A percentile compares a stretch with the other conserved stretches of the same genome.
Conservation (phyloP, 1,140 invertebrate species). For the Drosophila sproati region DNA sequence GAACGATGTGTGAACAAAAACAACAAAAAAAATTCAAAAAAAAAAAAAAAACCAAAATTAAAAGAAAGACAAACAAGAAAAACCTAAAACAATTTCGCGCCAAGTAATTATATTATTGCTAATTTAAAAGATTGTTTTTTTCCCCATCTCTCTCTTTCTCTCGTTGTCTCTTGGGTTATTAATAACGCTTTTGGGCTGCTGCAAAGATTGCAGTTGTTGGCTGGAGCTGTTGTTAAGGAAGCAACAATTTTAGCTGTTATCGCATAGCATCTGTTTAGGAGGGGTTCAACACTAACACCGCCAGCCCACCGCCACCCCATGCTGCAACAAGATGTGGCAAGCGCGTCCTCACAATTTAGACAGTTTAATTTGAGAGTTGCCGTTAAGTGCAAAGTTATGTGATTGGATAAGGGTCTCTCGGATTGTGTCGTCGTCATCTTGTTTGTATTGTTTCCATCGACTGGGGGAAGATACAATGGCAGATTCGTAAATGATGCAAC, state of each 20-base stretch:
- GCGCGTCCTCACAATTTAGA: slow-evolving; percentile 47
- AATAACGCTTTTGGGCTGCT: slow-evolving; percentile 31
- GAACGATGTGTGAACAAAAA: slow-evolving; percentile 70
- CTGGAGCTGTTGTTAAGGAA: slow-evolving; percentile 43
- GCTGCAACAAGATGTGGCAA: slow-evolving; percentile 25
- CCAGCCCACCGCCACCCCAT: neutral
- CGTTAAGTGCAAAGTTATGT: slow-evolving; percentile 81
- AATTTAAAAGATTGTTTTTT: slow-evolving; percentile 63
- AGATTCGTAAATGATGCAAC: slow-evolving; percentile 2
- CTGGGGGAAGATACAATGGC: neutral
- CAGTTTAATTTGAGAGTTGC: slow-evolving; percentile 77
- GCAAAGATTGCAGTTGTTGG: slow-evolving; percentile 20
- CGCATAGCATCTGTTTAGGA: slow-evolving; percentile 55
- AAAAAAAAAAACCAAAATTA: slow-evolving; percentile 44
- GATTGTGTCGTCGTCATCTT: slow-evolving; percentile 30
- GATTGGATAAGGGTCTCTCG: slow-evolving; percentile 55
- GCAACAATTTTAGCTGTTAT: slow-evolving; percentile 49
- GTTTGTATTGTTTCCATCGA: neutral
- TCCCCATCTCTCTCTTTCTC: neutral
- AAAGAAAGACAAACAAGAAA: slow-evolving; percentile 27
- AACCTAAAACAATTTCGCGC: slow-evolving; percentile 77
- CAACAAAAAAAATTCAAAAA: slow-evolving; percentile 26
- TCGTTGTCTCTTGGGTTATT: slow-evolving; percentile 20
- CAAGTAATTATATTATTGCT: slow-evolving; percentile 82
- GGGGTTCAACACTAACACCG: slow-evolving; percentile 7